These are phyloP conservation scores for Salvelinus namaycush DNA, from an alignment of 2,113 vertebrate species.

Conservation along the genomic window DNA sequence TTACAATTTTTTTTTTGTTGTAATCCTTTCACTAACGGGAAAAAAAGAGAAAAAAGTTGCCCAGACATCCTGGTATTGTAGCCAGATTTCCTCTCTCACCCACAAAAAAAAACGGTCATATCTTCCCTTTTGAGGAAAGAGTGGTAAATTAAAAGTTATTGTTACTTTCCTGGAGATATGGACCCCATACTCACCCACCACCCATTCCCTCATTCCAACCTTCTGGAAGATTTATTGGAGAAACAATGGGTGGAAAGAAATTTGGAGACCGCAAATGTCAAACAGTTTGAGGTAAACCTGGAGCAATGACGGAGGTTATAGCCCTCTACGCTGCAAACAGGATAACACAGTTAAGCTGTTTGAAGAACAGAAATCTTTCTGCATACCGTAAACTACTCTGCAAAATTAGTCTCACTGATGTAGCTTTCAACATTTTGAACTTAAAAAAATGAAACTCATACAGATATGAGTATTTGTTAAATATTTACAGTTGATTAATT, in stretches of 20 bases:
- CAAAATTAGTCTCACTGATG: too few species aligned
- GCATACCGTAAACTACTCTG: too few species aligned
- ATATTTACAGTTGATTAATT: too few species aligned
- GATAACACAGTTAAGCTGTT: too few species aligned
- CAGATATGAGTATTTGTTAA: too few species aligned
- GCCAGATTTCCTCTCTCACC: background rate
- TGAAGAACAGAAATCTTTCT: too few species aligned
- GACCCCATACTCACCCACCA: background rate
- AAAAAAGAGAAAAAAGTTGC: background rate
- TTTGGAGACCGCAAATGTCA: background rate
- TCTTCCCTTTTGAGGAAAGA: background rate
- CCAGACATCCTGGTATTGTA: background rate
- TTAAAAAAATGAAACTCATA: too few species aligned
- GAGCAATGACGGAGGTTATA: background rate
- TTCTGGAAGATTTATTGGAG: background rate
- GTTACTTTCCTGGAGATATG: background rate
- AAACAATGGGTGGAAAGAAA: background rate
- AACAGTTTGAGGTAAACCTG: constrained; percentile 7
- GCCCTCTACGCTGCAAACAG: background rate
- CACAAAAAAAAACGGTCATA: background rate
- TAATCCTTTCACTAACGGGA: constrained; percentile 3
- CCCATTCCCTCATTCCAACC: background rate
- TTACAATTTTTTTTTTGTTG: too few species aligned
- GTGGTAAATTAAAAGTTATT: constrained; percentile 7
- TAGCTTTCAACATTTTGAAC: too few species aligned